A percentile compares a stretch with the other conserved stretches of the same genome.
Conservation (phyloP, 2,888 invertebrate species). For the Agonopterix heracliana region DNA sequence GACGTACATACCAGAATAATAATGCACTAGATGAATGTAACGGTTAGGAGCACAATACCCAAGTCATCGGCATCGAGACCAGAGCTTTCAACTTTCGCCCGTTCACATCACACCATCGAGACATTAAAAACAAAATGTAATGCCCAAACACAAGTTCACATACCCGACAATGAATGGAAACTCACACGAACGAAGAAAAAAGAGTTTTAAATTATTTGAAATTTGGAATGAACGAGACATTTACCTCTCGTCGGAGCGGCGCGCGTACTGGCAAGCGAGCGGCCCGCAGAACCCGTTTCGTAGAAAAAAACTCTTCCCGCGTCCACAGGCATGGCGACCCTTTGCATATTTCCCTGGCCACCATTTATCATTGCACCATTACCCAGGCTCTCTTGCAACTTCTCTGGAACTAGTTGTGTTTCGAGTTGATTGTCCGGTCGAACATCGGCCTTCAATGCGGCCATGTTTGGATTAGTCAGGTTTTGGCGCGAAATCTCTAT, state of each 20-base stretch:
- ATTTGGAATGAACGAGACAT: conserved; percentile 55
- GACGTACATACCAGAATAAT: conserved; percentile 56
- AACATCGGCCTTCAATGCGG: conserved; percentile 25
- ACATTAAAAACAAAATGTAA: conserved; percentile 8
- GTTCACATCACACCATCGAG: conserved; percentile 37
- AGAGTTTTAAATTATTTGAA: conserved; percentile 28
- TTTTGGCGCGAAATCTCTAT: conserved; percentile 34
- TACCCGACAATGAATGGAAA: conserved; percentile 9
- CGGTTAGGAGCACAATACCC: conserved; percentile 51
- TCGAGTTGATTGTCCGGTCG: conserved; percentile 48
- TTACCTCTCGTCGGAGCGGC: conserved; percentile 66
- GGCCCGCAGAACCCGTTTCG: conserved; percentile 72
- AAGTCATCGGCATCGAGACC: conserved; percentile 40
- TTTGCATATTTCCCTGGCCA: conserved; percentile 60
- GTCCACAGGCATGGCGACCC: conserved; percentile 59
- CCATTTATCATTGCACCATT: conserved; percentile 54
- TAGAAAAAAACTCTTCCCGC: conserved; percentile 77
- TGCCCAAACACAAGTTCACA: conserved; percentile 24
- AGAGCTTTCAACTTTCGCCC: conserved; percentile 48
- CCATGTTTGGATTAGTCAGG: conserved; percentile 20
- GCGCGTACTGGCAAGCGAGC: conserved; percentile 77
- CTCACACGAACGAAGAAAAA: conserved; percentile 19
- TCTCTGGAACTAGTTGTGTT: conserved; percentile 67
- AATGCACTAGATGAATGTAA: conserved; percentile 49
- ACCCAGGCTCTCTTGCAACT: conserved; percentile 52